A percentile compares a stretch with the other conserved stretches of the same genome.
phyloP scores from a whole-genome alignment of 2,888 invertebrate species.

The Gnatocerus cornutus region DNA sequence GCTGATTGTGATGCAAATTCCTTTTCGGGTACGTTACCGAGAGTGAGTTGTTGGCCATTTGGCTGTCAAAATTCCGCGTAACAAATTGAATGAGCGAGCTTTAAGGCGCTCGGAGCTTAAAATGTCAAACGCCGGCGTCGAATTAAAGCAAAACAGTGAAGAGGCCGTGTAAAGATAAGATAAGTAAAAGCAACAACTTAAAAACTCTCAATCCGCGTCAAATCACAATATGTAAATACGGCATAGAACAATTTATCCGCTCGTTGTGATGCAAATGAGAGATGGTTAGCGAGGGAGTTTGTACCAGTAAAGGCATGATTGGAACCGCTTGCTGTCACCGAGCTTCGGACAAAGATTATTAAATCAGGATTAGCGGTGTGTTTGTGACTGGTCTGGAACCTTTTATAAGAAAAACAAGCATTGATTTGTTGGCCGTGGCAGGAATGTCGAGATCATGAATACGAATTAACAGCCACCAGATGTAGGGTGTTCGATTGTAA shows the following conservation, averaged over 20 bases:
- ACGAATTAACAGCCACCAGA: slow-evolving; percentile 57
- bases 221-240: slow-evolving; percentile 66
- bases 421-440: slow-evolving; percentile 67
- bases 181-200: slow-evolving; percentile 57
- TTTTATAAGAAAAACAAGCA: slow-evolving; percentile 66
- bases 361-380: slow-evolving; percentile 72
- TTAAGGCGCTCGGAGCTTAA: slow-evolving; percentile 30
- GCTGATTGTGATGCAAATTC: slow-evolving; percentile 32
- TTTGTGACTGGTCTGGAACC: slow-evolving; percentile 65
- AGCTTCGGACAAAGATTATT: slow-evolving; percentile 68
- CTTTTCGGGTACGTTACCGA: slow-evolving; percentile 4
- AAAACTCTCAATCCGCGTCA: slow-evolving; percentile 61
- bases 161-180: slow-evolving; percentile 54
- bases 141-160: slow-evolving; percentile 57
- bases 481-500: slow-evolving; percentile 61
- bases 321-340: slow-evolving; percentile 70
- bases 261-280: slow-evolving; percentile 66
- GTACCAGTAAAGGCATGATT: slow-evolving; percentile 71
- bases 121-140: slow-evolving; percentile 48
- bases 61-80: slow-evolving; percentile 19
- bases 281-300: slow-evolving; percentile 64
- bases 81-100: slow-evolving; percentile 28
- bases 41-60: slow-evolving; percentile 36
- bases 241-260: slow-evolving; percentile 66
- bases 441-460: slow-evolving; percentile 57